Evolutionary conservation across 2,888 invertebrate genomes (phyloP), one percentile per base, ranked within the genome.

Genomic region (Drosophila neotestacea): DNA sequence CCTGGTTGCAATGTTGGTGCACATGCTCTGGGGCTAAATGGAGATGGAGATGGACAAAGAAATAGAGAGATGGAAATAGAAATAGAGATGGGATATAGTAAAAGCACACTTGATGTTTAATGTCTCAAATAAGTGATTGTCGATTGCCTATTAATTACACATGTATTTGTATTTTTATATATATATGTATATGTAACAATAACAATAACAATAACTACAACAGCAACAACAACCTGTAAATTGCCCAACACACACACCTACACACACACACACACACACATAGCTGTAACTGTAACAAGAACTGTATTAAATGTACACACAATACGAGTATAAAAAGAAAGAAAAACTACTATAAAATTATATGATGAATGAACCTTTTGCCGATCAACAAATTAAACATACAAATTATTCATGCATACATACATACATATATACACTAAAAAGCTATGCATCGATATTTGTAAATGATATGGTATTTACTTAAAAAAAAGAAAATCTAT

Each of bases 1-100:
- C 64, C 77, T 92, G 72, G 91, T 91, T 62, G 92, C 92, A 67
- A 90, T 92, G 77, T 76, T 92, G 66, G 91, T 92, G 69, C 90
- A 91, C 77, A 92, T 92, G 91, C 73, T 89, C 51, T 73, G 82
- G 74, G 81, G 81, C 64, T 88, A 72, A 13, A 39, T 13, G 4
- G 22, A 64, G 30, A 28, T 5, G 16, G n/a, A 16, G 7, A n/a
- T 22, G 9, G 6, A n/a, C 6, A 44, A 9, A 22, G 22, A 9
- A 13, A 9, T 47, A n/a, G 13, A 48, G 46, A 30, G 4, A 16
- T 9, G 16, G 16, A 16, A 16, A 16, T 16, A 16, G 16, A 16
- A 16, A 39, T 39, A 58, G 54, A 63, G 27, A 13, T 42, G 41
- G 7, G 22, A 22, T 22, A 10, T 22, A 22, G 6, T 5, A 4